Base-by-base conservation (phyloP, 1,140 invertebrate species). In the Leptinotarsa texana region DNA sequence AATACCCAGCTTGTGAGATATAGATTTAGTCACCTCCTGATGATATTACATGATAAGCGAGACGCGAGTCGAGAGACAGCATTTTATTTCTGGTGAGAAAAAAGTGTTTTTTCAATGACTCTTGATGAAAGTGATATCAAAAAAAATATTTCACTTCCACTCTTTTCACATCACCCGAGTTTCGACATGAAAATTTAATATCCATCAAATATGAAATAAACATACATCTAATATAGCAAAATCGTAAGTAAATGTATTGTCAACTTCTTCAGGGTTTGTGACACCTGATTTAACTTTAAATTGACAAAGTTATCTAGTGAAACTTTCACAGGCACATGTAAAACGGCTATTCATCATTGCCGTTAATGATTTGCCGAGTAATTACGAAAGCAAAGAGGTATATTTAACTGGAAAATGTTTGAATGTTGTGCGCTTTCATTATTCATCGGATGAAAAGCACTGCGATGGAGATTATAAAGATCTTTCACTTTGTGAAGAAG, bases 251-350 rank as follows among this genome's bases (percentile, higher is more conserved):
- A 66, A 66, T 66, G 22, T 21, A 33, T 66, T 66, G 27, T 33
- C n/a, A 24, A 66, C n/a, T 66, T 66, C 63, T 66, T 57, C 51
- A 42, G 27, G 17, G 63, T 33, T 66, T 66, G 63, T 66, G 63
- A 66, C 63, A 66, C 63, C 18, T 66, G 63, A 66, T 66, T 66
- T 66, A 24, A 66, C n/a, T 66, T 66, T 66, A 24, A 66, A 66
- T 24, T 66, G 63, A n/a, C 13, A 66, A 66, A 66, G 63, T 66
- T 66, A 33, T 66, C n/a, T 66, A 66, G 63, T 33, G 13, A 24
- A 66, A 66, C 63, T 66, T 66, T 66, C 27, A 33, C 27, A 66
- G 17, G 63, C 63, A 24, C 63, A 66, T 57, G 51, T 57, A 57
- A 66, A 66, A 63, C n/a, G 24, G 63, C 63, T 4, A 66, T 66